Conservation (phyloP, 1,140 invertebrate species). For the Diprion similis region DNA sequence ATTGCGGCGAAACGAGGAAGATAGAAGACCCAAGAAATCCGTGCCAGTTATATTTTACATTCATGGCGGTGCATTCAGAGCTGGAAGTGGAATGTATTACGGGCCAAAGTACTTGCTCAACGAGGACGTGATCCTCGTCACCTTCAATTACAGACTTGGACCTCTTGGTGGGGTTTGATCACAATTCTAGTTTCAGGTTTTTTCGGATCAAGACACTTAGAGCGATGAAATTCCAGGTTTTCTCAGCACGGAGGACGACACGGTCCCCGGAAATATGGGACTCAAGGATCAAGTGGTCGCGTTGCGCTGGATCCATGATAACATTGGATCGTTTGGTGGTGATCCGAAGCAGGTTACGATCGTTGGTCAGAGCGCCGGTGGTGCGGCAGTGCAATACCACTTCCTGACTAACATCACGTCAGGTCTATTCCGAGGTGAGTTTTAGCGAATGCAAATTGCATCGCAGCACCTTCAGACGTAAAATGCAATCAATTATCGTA, state of each 20-base stretch:
- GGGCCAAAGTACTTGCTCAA: slow-evolving; percentile 31
- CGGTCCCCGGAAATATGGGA: slow-evolving; percentile 64
- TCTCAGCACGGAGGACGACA: slow-evolving; percentile 66
- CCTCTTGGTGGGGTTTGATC: slow-evolving; percentile 62
- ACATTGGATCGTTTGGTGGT: slow-evolving; percentile 65
- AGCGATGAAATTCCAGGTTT: slow-evolving; percentile 58
- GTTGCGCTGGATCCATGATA: slow-evolving; percentile 59
- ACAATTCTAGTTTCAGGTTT: no score
- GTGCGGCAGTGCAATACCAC: slow-evolving; percentile 36
- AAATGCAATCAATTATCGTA: slow-evolving; percentile 35
- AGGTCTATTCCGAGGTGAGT: slow-evolving; percentile 31
- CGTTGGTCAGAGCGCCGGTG: slow-evolving; percentile 50
- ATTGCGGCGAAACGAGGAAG: slow-evolving; percentile 39
- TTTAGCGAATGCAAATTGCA: background rate
- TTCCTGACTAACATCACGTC: slow-evolving; percentile 11
- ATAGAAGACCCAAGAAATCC: background rate
- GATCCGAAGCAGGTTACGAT: slow-evolving; percentile 58
- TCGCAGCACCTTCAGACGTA: slow-evolving; percentile 10
- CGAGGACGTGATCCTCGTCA: slow-evolving; percentile 37
- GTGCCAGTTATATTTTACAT: slow-evolving; percentile 32
- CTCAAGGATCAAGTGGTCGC: slow-evolving; percentile 64
- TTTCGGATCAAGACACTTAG: background rate
- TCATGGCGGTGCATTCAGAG: slow-evolving; percentile 29
- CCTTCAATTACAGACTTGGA: slow-evolving; percentile 37
- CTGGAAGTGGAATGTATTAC: slow-evolving; percentile 20